A percentile compares a stretch with the other conserved stretches of the same genome.
Conservation (phyloP, 2,113 vertebrate genomes). For the Gasterosteus aculeatus region DNA sequence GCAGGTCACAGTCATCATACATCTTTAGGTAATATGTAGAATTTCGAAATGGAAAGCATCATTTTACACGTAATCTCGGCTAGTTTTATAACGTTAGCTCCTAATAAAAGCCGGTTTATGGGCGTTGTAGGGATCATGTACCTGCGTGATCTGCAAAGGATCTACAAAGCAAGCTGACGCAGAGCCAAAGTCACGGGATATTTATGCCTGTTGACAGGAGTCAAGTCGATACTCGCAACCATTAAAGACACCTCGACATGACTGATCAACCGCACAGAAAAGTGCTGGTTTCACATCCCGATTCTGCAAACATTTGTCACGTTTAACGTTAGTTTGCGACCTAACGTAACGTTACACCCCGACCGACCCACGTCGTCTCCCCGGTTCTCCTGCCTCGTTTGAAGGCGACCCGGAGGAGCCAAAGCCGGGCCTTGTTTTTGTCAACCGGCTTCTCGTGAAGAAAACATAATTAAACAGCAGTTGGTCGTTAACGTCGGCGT, state of each 20-base stretch:
- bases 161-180: conserved; percentile 1
- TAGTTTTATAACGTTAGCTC: not conserved
- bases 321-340: not conserved
- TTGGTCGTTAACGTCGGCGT: not conserved
- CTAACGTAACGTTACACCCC: not conserved
- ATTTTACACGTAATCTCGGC: too few species aligned
- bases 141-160: conserved; percentile 20
- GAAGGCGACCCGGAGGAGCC: conserved; percentile 49
- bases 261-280: not conserved
- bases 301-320: not conserved
- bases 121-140: conserved; percentile 17
- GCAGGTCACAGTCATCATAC: not conserved
- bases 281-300: not conserved
- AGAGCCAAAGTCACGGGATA: not conserved
- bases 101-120: not conserved
- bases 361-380: not conserved
- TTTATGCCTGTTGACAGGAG: not conserved
- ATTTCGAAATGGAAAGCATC: not conserved
- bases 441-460: conserved; percentile 35
- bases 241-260: not conserved
- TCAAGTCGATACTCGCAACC: not conserved
- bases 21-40: not conserved
- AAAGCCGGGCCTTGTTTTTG: conserved; percentile 68
- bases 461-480: conserved; percentile 29
- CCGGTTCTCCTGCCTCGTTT: conserved; percentile 26